Evolutionary conservation across 1,140 invertebrate genomes (phyloP).

Genomic region (Lithobius niger): DNA sequence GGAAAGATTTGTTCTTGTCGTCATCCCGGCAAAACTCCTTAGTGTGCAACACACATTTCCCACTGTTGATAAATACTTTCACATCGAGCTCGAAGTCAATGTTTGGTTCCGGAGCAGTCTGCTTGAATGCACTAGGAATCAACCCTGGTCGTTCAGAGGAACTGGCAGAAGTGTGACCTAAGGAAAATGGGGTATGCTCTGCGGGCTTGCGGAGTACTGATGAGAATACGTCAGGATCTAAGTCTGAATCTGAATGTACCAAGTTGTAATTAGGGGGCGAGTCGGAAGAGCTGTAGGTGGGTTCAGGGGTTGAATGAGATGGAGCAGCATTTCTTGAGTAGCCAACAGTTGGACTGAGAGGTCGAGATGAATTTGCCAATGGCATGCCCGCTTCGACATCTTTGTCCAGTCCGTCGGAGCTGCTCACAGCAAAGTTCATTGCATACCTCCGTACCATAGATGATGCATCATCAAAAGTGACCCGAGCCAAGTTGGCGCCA

Average conservation of each 20-base stretch:
- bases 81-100: slow-evolving; percentile 94
- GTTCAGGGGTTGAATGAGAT: not conserved
- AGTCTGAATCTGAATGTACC: not conserved
- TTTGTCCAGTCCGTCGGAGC: too few relatives aligned
- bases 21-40: slow-evolving; percentile 64
- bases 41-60: slow-evolving; percentile 90
- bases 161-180: too few relatives aligned
- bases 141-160: too few relatives aligned
- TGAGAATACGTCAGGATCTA: not conserved
- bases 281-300: not conserved
- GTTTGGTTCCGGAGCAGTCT: slow-evolving; percentile 56
- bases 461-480: slow-evolving; percentile 6
- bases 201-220: too few relatives aligned
- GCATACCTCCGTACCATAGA: not conserved
- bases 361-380: too few relatives aligned
- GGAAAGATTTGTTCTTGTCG: slow-evolving; percentile 35
- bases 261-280: too few relatives aligned
- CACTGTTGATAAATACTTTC: slow-evolving; percentile 90
- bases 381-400: too few relatives aligned
- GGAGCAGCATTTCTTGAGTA: not conserved
- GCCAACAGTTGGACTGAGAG: too few relatives aligned
- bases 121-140: not conserved
- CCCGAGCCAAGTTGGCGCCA: slow-evolving; percentile 16
- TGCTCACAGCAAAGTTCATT: not conserved
- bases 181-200: too few relatives aligned